These are phyloP conservation scores for Sebastiscus tertius DNA, from an alignment of 2,797 vertebrate genomes.

Conservation along the genomic window DNA sequence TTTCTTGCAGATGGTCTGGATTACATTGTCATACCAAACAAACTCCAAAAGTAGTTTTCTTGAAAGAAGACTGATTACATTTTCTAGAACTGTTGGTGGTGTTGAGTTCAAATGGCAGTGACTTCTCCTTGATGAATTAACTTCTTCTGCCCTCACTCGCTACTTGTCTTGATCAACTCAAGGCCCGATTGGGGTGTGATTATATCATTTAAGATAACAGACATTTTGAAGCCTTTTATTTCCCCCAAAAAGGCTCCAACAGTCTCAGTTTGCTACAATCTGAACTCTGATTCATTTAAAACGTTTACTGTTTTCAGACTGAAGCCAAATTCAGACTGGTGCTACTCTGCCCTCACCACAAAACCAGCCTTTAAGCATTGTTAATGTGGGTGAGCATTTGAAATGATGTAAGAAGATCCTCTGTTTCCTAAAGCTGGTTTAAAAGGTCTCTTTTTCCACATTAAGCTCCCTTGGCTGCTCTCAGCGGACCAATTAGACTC, in stretches of 20 bases:
- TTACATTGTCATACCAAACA: not conserved
- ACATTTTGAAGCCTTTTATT: not conserved
- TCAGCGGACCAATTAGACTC: slow-evolving; percentile 34
- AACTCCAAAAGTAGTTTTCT: not conserved
- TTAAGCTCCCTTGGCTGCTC: slow-evolving; percentile 18
- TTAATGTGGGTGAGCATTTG: not conserved
- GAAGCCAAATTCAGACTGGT: not conserved
- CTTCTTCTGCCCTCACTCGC: not conserved
- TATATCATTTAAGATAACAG: not conserved
- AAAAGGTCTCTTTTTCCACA: slow-evolving; percentile 2
- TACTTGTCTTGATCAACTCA: not conserved
- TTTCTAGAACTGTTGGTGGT: not conserved
- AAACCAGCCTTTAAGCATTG: not conserved
- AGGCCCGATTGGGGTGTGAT: not conserved
- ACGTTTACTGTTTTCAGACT: not conserved
- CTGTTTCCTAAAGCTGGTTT: not conserved
- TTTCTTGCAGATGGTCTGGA: not conserved
- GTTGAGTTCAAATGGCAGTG: not conserved
- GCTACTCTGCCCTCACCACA: not conserved
- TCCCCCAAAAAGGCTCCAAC: no score
- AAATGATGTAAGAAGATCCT: not conserved
- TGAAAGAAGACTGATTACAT: not conserved
- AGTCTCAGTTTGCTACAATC: not conserved
- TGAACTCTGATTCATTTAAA: not conserved
- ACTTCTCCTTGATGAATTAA: not conserved